phyloP scores from a whole-genome alignment of 1,140 invertebrate species.

The Papilio xuthus region DNA sequence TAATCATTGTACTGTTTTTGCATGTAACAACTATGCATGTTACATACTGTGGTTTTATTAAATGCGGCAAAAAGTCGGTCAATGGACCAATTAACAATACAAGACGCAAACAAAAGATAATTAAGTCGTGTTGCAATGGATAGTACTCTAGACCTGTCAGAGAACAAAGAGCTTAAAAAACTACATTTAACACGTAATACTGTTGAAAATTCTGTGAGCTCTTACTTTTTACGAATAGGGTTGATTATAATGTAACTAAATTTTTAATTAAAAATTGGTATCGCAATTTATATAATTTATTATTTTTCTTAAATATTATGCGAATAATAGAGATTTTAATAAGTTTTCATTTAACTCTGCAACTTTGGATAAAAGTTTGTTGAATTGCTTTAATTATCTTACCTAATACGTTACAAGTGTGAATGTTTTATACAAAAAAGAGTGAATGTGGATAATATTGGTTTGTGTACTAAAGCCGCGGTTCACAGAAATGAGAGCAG shows the following conservation, averaged over 20 bases:
- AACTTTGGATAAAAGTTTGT: background rate
- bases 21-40: conserved; percentile 23
- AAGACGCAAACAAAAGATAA: conserved; percentile 66
- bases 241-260: background rate
- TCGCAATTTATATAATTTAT: background rate
- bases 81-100: conserved; percentile 67
- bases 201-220: conserved; percentile 37
- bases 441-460: conserved; percentile 1
- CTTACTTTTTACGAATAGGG: background rate
- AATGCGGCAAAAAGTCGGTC: conserved; percentile 57
- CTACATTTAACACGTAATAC: conserved; percentile 25
- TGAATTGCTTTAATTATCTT: background rate
- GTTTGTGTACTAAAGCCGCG: conserved; percentile 8
- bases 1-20: conserved; percentile 15
- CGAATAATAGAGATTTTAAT: background rate
- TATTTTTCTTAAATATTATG: background rate
- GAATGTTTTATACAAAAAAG: background rate
- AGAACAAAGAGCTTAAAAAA: conserved; percentile 51
- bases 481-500: conserved; percentile 30
- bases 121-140: conserved; percentile 58
- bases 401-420: background rate
- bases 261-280: background rate
- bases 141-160: conserved; percentile 47
- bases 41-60: conserved; percentile 32
- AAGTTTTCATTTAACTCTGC: background rate